A percentile compares a stretch with the other conserved stretches of the same genome.
These are phyloP conservation scores for Himalopsyche japonica DNA, from an alignment of 2,888 invertebrate species.

Conservation along the genomic window DNA sequence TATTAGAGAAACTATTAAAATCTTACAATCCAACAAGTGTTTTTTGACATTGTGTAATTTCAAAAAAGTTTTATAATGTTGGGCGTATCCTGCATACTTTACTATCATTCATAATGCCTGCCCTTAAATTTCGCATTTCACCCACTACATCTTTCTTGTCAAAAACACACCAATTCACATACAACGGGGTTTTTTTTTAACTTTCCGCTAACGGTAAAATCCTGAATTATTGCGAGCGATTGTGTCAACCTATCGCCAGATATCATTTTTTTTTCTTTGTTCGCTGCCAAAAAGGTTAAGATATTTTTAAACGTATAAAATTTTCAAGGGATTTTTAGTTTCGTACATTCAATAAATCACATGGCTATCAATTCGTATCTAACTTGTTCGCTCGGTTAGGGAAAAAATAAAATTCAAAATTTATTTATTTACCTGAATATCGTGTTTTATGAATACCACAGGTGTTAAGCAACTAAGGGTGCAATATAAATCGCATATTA, in stretches of 20 bases:
- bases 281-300: conserved; percentile 6
- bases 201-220: conserved; percentile 15
- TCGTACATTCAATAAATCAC: neutral
- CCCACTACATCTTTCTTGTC: neutral
- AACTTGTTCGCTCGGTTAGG: neutral
- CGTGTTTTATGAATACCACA: neutral
- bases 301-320: neutral
- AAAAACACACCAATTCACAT: neutral
- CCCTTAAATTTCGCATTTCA: neutral
- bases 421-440: neutral
- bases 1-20: too few relatives aligned
- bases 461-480: neutral
- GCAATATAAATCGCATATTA: too few relatives aligned
- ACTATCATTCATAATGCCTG: neutral
- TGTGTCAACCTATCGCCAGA: conserved; percentile 15
- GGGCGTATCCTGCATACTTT: neutral
- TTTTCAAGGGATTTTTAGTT: neutral
- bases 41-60: neutral
- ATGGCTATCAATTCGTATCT: neutral
- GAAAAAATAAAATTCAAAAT: neutral
- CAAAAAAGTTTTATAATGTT: neutral
- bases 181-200: conserved; percentile 6
- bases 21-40: too few relatives aligned
- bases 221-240: conserved; percentile 26
- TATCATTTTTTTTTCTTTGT: conserved; percentile 29